Evolutionary conservation across 2,113 vertebrate species (phyloP), one percentile per base, ranked within the genome.

Genomic region (Oryzias celebensis): DNA sequence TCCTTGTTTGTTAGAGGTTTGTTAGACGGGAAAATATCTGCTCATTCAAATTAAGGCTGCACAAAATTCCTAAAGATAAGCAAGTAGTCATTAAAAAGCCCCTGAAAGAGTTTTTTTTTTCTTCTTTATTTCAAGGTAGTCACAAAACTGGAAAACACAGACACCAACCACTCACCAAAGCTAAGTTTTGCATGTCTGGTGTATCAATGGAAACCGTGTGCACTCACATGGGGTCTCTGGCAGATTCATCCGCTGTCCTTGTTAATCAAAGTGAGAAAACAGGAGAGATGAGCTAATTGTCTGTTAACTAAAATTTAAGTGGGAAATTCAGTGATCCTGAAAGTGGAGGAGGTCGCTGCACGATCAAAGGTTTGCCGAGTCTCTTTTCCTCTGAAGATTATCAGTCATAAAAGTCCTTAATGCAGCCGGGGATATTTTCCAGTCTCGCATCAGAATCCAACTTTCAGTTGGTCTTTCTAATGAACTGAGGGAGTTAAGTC

Each of bases 281-380:
- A 15, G 16, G 14, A 55, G 60, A 53, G 16, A 68, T 16, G 41
- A 66, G 55, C 55, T 67, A 23, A 17, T 58, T 12, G 31, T 61
- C 71, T 48, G 71, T 60, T 68, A 48, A 45, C 41, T 65, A 73
- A 73, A 59, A 58, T 20, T 10, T 31, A 54, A 54, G 43, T 50
- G 50, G 48, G 60, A 36, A 66, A 28, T 28, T 28, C 26, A 36
- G 31, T 36, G 31, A 36, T 36, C 31, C 7, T 61, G 58, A 68
- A 68, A 22, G 58, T 68, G 52, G 68, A 65, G 64, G 45, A 64
- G 0, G 52, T 31, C 49, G 26, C 31, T 36, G 31, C 16, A 22
- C 28, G 56, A 71, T 67, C n/a, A 31, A 48, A 49, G 6, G 54
- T 5, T 15, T 52, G 44, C 52, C 62, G 44, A 3, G 46, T 57